phyloP scores from a whole-genome alignment of 2,888 invertebrate species.

The Drosophila monieri region DNA sequence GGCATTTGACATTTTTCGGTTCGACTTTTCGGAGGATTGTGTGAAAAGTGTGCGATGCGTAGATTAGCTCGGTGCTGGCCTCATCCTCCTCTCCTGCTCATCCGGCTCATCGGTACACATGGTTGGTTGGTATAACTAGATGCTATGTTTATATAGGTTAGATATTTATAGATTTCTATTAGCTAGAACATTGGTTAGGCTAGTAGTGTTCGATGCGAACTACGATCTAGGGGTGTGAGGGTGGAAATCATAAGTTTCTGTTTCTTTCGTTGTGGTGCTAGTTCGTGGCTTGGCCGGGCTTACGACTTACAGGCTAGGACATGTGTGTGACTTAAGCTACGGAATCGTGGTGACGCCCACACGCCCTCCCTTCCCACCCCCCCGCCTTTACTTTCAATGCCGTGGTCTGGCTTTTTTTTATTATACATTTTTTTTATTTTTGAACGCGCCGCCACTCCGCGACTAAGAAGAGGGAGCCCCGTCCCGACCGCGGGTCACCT shows the following conservation, averaged over 20 bases:
- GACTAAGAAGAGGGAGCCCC: constrained; percentile 40
- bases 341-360: too few relatives aligned
- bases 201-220: constrained; percentile 14
- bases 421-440: constrained; percentile 16
- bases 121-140: constrained; percentile 35
- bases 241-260: constrained; percentile 27
- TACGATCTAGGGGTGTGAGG: constrained; percentile 30
- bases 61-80: constrained; percentile 37
- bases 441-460: constrained; percentile 63
- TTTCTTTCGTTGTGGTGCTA: constrained; percentile 25
- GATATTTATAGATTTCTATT: constrained; percentile 36
- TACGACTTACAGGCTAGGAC: constrained; percentile 46
- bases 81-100: constrained; percentile 49
- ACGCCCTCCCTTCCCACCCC: constrained; percentile 8
- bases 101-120: constrained; percentile 25
- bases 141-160: constrained; percentile 41
- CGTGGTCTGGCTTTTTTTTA: constrained; percentile 15
- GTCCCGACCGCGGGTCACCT: not conserved
- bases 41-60: constrained; percentile 50
- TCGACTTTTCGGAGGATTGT: constrained; percentile 25
- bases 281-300: constrained; percentile 36
- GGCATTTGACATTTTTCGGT: constrained; percentile 35
- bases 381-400: constrained; percentile 10
- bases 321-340: constrained; percentile 37
- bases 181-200: constrained; percentile 39